A percentile compares a stretch with the other conserved stretches of the same genome.
Conservation (phyloP, 2,797 vertebrate genomes). For the Coregonus sp. region DNA sequence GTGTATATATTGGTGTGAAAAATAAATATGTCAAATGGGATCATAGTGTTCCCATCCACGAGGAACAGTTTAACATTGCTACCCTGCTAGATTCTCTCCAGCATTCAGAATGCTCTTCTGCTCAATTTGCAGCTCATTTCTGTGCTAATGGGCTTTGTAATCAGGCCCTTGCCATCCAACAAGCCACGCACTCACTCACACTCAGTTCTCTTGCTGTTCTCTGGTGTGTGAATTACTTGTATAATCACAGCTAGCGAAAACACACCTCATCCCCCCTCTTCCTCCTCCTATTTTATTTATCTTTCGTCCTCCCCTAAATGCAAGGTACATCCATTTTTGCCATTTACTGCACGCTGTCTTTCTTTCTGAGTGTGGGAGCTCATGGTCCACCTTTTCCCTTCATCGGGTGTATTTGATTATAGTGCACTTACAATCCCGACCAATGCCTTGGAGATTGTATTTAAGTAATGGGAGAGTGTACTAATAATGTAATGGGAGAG, state of each 20-base stretch:
- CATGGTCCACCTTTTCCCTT: constrained; percentile 52
- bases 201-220: constrained; percentile 50
- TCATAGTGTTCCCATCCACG: background rate
- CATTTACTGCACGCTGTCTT: constrained; percentile 43
- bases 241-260: constrained; percentile 67
- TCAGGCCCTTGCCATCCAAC: constrained; percentile 52
- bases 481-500: background rate
- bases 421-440: constrained; percentile 17
- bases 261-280: constrained; percentile 35
- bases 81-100: background rate
- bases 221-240: constrained; percentile 63
- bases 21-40: background rate
- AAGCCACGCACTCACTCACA: constrained; percentile 56
- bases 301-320: constrained; percentile 39
- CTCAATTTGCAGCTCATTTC: constrained; percentile 59
- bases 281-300: background rate
- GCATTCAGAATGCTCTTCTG: constrained; percentile 32
- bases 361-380: constrained; percentile 30
- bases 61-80: constrained; percentile 1
- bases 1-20: too few relatives aligned
- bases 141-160: constrained; percentile 64
- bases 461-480: constrained; percentile 26
- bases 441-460: constrained; percentile 28
- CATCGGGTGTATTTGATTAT: constrained; percentile 56
- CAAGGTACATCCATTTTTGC: constrained; percentile 37